Evolutionary conservation across 2,888 invertebrate genomes (phyloP).

Genomic region (Endotricha flammealis): DNA sequence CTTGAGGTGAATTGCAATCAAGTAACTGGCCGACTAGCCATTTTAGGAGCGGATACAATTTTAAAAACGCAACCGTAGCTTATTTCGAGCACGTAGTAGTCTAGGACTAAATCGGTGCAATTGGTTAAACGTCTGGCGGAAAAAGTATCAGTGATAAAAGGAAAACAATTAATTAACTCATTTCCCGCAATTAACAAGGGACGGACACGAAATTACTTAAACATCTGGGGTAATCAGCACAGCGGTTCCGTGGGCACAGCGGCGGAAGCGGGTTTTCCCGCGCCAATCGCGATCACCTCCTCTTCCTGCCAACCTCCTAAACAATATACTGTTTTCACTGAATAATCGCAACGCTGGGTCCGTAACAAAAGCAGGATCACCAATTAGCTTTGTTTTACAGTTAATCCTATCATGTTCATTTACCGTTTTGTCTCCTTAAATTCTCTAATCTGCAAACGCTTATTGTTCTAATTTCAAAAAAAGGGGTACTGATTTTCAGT

Average conservation of each 20-base stretch:
- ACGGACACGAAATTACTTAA: conserved; percentile 63
- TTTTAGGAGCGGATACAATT: conserved; percentile 4
- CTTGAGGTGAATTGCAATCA: conserved; percentile 2
- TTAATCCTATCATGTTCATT: conserved; percentile 4
- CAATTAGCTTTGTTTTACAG: conserved; percentile 10
- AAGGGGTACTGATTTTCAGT: too few species aligned
- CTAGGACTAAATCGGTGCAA: conserved; percentile 31
- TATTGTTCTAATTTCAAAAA: too few species aligned
- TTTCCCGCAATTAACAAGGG: conserved; percentile 68
- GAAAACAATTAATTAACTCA: conserved; percentile 70
- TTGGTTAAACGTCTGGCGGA: conserved; percentile 32
- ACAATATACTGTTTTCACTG: conserved; percentile 38
- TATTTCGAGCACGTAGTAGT: conserved; percentile 22
- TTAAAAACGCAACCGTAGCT: conserved; percentile 16
- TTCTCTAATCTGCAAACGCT: too few species aligned
- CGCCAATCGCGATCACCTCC: conserved; percentile 37
- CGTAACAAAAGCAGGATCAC: conserved; percentile 7
- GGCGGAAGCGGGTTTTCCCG: conserved; percentile 51
- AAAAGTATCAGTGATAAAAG: conserved; percentile 54
- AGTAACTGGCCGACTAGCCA: conserved; percentile 3
- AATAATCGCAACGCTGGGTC: conserved; percentile 17
- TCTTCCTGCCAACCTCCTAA: conserved; percentile 37
- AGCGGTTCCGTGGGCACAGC: conserved; percentile 17
- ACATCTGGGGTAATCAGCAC: conserved; percentile 57
- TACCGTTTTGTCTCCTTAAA: too few species aligned